phyloP scores from a whole-genome alignment of 2,113 vertebrate genomes.

The Camelus bactrianus region DNA sequence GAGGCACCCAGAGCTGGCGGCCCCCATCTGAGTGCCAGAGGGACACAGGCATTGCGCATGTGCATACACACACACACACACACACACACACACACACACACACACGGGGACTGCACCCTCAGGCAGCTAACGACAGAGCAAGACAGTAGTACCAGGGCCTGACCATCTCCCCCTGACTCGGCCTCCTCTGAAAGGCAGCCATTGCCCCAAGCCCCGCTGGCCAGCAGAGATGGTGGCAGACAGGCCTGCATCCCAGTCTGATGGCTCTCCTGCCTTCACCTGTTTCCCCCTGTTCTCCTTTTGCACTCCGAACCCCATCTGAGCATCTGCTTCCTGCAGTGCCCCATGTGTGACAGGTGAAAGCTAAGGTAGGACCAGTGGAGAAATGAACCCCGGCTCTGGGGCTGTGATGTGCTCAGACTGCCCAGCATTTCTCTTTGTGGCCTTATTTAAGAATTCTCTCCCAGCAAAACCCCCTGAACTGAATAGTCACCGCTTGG shows the following conservation, averaged over 20 bases:
- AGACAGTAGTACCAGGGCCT: background rate
- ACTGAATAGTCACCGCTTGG: background rate
- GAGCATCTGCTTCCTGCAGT: background rate
- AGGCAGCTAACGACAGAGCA: background rate
- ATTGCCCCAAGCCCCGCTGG: background rate
- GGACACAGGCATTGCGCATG: background rate
- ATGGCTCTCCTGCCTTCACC: background rate
- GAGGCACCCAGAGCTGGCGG: background rate
- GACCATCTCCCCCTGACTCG: accelerated
- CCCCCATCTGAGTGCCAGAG: background rate
- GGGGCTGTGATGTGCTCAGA: background rate
- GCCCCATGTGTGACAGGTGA: background rate
- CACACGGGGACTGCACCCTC: accelerated
- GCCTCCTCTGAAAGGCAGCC: background rate
- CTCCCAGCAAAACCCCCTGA: background rate
- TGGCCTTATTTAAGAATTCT: background rate
- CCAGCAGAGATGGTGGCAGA: background rate
- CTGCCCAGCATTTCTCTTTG: background rate
- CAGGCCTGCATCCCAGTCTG: background rate
- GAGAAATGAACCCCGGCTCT: background rate
- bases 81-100: accelerated
- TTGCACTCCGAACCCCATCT: too few relatives aligned
- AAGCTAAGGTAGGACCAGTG: background rate
- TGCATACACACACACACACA: accelerated
- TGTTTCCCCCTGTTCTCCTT: too few relatives aligned